Percentiles rank a stretch among this genome's conserved stretches.
Conservation (phyloP, 2,113 vertebrate genomes). For the Herpailurus yagouaroundi region DNA sequence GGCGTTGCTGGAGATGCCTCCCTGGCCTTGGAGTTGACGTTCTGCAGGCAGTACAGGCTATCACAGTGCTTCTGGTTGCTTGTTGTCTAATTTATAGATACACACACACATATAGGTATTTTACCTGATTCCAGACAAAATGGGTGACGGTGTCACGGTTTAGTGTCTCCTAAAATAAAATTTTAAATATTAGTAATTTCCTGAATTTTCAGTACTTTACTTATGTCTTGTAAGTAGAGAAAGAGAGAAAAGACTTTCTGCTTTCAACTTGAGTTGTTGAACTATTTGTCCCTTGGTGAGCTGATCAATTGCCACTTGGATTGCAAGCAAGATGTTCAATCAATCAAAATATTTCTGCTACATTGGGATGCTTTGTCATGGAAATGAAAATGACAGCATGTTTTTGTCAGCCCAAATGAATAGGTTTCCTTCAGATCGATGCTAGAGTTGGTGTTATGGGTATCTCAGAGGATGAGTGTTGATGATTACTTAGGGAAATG, state of each 20-base stretch:
- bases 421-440: constrained; percentile 68
- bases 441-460: constrained; percentile 48
- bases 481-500: constrained; percentile 55
- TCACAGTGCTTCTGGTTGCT: not conserved
- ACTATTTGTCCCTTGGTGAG: constrained; percentile 45
- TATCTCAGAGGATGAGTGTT: not conserved
- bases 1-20: not conserved
- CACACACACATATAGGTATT: too few relatives aligned
- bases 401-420: constrained; percentile 73
- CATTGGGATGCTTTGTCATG: constrained; percentile 68
- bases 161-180: constrained; percentile 34
- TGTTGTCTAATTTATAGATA: not conserved
- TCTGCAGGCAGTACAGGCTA: not conserved
- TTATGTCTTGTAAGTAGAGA: not conserved
- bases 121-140: constrained; percentile 36
- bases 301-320: constrained; percentile 44
- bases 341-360: constrained; percentile 63
- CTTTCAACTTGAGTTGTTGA: constrained; percentile 49
- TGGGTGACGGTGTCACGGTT: not conserved
- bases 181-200: constrained; percentile 26
- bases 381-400: constrained; percentile 78
- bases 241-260: not conserved
- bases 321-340: constrained; percentile 50
- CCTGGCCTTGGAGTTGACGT: not conserved
- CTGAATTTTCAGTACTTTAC: not conserved